A percentile compares a stretch with the other conserved stretches of the same genome.
phyloP scores from a whole-genome alignment of 2,113 vertebrate species.

The Cyanocitta stelleri region DNA sequence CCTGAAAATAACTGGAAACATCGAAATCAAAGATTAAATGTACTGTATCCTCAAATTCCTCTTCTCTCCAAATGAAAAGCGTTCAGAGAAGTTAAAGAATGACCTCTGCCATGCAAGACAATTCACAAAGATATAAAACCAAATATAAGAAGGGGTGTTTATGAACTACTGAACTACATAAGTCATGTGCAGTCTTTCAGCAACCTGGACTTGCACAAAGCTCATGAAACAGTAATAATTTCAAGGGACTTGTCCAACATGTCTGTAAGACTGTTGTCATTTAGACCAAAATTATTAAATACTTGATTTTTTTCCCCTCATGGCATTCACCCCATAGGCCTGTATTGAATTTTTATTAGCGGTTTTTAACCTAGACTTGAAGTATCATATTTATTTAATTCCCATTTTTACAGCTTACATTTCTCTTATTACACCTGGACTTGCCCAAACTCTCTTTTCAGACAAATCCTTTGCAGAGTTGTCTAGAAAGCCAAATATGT shows the following conservation, averaged over 20 bases:
- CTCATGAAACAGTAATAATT: neutral
- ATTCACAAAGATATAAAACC: neutral
- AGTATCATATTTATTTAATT: neutral
- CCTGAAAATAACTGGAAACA: slow-evolving; percentile 30
- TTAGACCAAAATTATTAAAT: neutral
- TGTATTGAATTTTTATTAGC: neutral
- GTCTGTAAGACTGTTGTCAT: neutral
- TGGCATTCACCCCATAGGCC: neutral
- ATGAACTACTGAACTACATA: neutral
- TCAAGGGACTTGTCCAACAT: neutral
- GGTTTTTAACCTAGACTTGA: neutral
- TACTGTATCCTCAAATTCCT: neutral
- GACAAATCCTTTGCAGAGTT: neutral
- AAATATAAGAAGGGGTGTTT: neutral
- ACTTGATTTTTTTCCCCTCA: neutral
- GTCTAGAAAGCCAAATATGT: neutral
- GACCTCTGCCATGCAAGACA: neutral
- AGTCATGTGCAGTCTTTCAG: neutral
- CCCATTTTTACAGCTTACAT: neutral
- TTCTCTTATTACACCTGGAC: neutral
- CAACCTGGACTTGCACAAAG: neutral
- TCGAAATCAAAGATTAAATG: neutral
- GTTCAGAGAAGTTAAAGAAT: neutral
- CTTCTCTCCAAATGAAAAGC: neutral
- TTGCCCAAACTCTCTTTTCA: neutral